Evolutionary conservation across 2,888 invertebrate species (phyloP).

Genomic region (Lithophane ornitopus): DNA sequence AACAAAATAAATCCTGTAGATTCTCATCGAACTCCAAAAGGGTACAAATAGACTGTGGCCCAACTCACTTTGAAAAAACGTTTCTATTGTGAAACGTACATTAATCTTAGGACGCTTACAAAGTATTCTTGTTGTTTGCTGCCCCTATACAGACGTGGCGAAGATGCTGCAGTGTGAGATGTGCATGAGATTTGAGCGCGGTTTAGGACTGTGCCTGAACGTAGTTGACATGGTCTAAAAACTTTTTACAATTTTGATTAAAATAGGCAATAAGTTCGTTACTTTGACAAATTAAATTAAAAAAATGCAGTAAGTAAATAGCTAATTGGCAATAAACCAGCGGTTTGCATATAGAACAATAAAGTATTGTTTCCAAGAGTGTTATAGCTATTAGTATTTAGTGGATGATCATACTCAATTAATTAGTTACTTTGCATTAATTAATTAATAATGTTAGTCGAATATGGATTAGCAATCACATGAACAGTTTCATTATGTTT

Average conservation of each 20-base stretch:
- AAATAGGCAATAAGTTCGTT: background rate
- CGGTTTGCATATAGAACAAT: background rate
- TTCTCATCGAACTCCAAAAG: constrained; percentile 64
- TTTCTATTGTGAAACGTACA: constrained; percentile 70
- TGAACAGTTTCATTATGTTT: constrained; percentile 6
- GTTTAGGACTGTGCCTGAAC: background rate
- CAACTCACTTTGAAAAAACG: constrained; percentile 70
- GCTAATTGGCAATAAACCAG: background rate
- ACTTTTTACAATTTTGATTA: background rate
- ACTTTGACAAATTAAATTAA: background rate
- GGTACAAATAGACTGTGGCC: constrained; percentile 61
- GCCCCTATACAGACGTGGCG: constrained; percentile 66
- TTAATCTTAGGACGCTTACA: constrained; percentile 73
- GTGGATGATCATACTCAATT: background rate
- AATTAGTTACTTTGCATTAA: background rate
- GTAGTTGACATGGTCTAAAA: background rate
- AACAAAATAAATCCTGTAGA: constrained; percentile 30
- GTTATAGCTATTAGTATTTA: background rate
- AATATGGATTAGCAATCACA: background rate
- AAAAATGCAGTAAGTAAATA: background rate
- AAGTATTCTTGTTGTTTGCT: constrained; percentile 72
- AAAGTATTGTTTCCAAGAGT: background rate
- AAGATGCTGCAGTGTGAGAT: background rate
- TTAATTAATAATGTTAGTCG: background rate
- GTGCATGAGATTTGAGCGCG: constrained; percentile 26